Percentiles rank a stretch among this genome's conserved stretches.
Evolutionary conservation across 2,113 vertebrate genomes (phyloP).

Genomic region (Hucho hucho): DNA sequence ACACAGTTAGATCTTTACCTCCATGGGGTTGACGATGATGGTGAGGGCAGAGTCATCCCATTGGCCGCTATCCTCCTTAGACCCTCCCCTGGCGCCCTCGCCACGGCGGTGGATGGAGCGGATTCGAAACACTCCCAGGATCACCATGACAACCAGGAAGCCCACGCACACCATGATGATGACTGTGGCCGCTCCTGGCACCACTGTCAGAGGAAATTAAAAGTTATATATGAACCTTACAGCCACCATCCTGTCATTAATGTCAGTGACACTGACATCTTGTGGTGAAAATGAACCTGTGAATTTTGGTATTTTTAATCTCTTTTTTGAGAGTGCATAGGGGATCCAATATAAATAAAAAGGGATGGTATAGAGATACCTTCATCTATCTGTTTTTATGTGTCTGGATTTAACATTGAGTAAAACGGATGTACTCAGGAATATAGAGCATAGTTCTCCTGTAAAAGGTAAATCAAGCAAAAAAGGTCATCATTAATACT

Average conservation of each 20-base stretch:
- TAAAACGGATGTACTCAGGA: too few species aligned
- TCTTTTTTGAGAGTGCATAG: too few species aligned
- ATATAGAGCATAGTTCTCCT: too few species aligned
- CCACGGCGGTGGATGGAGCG: slow-evolving; percentile 88
- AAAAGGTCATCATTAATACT: not conserved
- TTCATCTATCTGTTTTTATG: too few species aligned
- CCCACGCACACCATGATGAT: slow-evolving; percentile 97
- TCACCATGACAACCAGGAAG: slow-evolving; percentile 96
- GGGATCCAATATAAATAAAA: too few species aligned
- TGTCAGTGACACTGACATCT: too few species aligned
- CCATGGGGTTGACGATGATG: slow-evolving; percentile 98
- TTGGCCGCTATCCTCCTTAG: slow-evolving; percentile 85
- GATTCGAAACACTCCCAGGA: slow-evolving; percentile 92
- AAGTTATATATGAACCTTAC: not conserved
- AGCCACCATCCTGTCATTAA: too few species aligned
- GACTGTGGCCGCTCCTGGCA: slow-evolving; percentile 92
- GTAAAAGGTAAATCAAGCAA: not conserved
- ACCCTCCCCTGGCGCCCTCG: slow-evolving; percentile 60
- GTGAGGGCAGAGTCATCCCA: slow-evolving; percentile 98
- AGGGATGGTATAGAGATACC: too few species aligned
- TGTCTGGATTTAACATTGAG: too few species aligned
- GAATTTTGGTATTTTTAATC: too few species aligned
- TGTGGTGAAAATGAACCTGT: too few species aligned
- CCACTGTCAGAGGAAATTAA: slow-evolving; percentile 70
- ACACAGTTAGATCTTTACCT: slow-evolving; percentile 73